Evolutionary conservation across 2,113 vertebrate genomes (phyloP).

Genomic region (Ascaphus truei): DNA sequence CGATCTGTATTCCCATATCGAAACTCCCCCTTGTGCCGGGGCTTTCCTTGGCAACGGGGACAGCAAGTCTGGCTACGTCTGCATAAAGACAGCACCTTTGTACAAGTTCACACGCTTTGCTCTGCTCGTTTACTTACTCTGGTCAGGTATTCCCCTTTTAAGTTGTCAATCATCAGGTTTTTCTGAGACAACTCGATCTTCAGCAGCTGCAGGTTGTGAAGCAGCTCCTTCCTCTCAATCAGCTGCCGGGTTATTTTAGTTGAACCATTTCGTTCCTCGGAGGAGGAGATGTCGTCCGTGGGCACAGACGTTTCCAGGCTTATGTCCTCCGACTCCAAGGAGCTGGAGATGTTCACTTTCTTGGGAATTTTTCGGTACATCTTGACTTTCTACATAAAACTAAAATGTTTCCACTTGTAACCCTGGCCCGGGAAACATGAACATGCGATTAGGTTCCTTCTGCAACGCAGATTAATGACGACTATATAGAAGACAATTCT

Average conservation of each 20-base stretch:
- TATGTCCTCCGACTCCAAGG: slow-evolving; percentile 91
- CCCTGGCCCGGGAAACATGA: neutral
- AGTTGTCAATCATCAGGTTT: slow-evolving; percentile 87
- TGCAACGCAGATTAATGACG: no score
- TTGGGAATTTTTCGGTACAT: slow-evolving; percentile 79
- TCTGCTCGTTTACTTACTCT: slow-evolving; percentile 83
- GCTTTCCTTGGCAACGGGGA: no score
- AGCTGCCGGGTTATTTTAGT: slow-evolving; percentile 84
- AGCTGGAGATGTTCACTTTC: slow-evolving; percentile 82
- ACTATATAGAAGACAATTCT: no score
- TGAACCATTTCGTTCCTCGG: slow-evolving; percentile 79
- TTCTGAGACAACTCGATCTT: slow-evolving; percentile 94
- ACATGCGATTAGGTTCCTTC: no score
- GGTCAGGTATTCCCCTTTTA: slow-evolving; percentile 89
- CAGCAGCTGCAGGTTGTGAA: slow-evolving; percentile 82
- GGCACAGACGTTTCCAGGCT: slow-evolving; percentile 93
- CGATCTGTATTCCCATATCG: no score
- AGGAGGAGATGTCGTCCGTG: slow-evolving; percentile 90
- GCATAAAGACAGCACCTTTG: no score
- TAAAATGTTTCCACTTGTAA: no score
- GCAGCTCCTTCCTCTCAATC: slow-evolving; percentile 87
- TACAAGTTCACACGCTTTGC: no score
- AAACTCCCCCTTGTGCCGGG: no score
- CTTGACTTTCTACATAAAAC: neutral
- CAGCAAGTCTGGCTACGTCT: no score